Evolutionary conservation across 2,797 vertebrate species (phyloP).

Genomic region (Pseudopleuronectes americanus): DNA sequence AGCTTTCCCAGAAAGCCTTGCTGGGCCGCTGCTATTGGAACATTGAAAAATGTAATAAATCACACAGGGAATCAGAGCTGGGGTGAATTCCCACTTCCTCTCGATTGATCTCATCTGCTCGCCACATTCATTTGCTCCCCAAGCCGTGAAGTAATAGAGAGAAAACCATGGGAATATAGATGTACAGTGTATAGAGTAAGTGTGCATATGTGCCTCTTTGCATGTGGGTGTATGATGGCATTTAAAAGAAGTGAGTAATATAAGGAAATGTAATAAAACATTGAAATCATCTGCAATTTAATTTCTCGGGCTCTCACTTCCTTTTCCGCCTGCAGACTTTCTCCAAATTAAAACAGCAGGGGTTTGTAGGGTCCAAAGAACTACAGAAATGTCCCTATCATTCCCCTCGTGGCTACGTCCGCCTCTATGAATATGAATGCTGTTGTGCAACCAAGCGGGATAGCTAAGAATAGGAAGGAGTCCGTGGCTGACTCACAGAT

Average conservation of each 20-base stretch:
- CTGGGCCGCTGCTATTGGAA: conserved; percentile 55
- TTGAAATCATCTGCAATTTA: conserved; percentile 43
- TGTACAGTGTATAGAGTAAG: neutral
- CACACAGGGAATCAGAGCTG: conserved; percentile 65
- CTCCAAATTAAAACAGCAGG: conserved; percentile 72
- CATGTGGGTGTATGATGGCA: neutral
- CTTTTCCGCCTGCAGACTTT: conserved; percentile 49
- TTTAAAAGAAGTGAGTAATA: conserved; percentile 27
- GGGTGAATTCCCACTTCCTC: conserved; percentile 59
- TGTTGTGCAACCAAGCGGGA: conserved; percentile 4
- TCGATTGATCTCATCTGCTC: conserved; percentile 66
- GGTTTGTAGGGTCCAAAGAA: conserved; percentile 53
- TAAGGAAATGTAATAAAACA: conserved; percentile 38
- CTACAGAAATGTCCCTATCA: conserved; percentile 39
- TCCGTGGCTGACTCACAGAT: conserved; percentile 8
- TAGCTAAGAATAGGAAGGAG: conserved; percentile 17
- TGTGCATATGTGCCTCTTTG: neutral
- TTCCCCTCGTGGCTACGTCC: conserved; percentile 48
- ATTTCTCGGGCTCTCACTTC: conserved; percentile 43
- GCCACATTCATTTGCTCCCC: conserved; percentile 50
- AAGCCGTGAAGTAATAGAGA: conserved; percentile 38
- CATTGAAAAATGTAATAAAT: conserved; percentile 76
- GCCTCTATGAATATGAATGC: conserved; percentile 53
- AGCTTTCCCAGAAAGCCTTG: conserved; percentile 45
- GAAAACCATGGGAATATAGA: conserved; percentile 25